phyloP scores from a whole-genome alignment of 92 coral and sea anemone species.

The Ricordea florida region DNA sequence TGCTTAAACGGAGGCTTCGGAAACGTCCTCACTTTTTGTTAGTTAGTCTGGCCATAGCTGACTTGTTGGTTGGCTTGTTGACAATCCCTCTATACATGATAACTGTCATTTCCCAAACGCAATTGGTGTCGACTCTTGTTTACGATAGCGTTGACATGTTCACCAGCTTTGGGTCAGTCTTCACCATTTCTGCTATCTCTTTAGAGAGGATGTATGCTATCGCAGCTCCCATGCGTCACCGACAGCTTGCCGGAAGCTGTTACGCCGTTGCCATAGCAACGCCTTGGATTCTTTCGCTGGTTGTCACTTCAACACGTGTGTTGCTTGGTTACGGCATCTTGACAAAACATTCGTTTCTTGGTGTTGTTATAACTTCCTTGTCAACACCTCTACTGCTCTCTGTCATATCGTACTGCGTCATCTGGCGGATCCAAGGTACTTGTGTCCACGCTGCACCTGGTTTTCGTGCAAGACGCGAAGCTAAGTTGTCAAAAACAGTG shows the following conservation, averaged over 20 bases:
- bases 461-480: not conserved
- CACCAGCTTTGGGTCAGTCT: constrained; percentile 57
- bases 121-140: not conserved
- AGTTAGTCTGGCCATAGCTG: constrained; percentile 62
- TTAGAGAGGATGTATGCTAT: constrained; percentile 58
- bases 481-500: not conserved
- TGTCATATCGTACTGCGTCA: not conserved
- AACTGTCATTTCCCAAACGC: not conserved
- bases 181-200: constrained; percentile 52
- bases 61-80: constrained; percentile 55
- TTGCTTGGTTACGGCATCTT: not conserved
- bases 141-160: constrained; percentile 45
- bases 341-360: not conserved
- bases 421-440: not conserved
- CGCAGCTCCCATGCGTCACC: constrained; percentile 48
- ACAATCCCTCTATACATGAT: constrained; percentile 48
- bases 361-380: not conserved
- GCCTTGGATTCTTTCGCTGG: constrained; percentile 40
- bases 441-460: not conserved
- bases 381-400: not conserved
- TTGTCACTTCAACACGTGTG: not conserved
- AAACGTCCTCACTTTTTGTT: constrained; percentile 53
- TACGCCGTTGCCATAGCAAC: constrained; percentile 25
- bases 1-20: constrained; percentile 32
- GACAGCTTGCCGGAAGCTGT: not conserved